Evolutionary conservation across 2,888 invertebrate genomes (phyloP).

Genomic region (Cheilosia soror): DNA sequence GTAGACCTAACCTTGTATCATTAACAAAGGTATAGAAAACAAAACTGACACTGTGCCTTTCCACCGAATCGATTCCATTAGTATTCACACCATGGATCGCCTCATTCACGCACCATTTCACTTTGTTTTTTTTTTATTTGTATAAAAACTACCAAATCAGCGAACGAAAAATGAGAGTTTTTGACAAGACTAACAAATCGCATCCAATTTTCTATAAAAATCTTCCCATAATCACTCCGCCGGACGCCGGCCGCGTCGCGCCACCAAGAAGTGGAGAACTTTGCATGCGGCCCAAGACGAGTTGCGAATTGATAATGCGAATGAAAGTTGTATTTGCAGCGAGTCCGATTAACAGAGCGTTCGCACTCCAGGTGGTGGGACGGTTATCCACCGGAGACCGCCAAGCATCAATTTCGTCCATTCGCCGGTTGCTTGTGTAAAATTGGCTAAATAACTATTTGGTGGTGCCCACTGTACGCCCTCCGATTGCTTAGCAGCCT

Average conservation of each 20-base stretch:
- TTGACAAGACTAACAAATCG: conserved; percentile 35
- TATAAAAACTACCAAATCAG: not conserved
- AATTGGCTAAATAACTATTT: conserved; percentile 47
- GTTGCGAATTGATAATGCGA: conserved; percentile 64
- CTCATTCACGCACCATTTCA: conserved; percentile 63
- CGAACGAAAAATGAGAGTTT: conserved; percentile 59
- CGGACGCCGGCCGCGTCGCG: too few relatives aligned
- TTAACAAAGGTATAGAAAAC: conserved; percentile 26
- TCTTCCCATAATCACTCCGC: conserved; percentile 59
- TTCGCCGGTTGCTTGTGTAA: conserved; percentile 3
- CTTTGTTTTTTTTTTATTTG: conserved; percentile 40
- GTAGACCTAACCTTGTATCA: conserved; percentile 9
- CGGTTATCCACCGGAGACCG: conserved; percentile 30
- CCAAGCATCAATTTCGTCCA: conserved; percentile 18
- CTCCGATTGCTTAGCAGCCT: conserved; percentile 9
- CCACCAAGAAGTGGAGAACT: conserved; percentile 23
- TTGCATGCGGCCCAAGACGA: conserved; percentile 33
- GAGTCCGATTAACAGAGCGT: conserved; percentile 34
- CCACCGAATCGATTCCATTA: conserved; percentile 41
- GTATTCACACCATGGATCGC: conserved; percentile 45
- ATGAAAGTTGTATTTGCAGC: conserved; percentile 63
- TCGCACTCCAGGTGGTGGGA: conserved; percentile 44
- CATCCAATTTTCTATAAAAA: conserved; percentile 50
- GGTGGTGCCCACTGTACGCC: conserved; percentile 4
- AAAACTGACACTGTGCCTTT: not conserved